phyloP scores from a whole-genome alignment of 1,140 invertebrate genomes.

The Dendrolimus punctatus region DNA sequence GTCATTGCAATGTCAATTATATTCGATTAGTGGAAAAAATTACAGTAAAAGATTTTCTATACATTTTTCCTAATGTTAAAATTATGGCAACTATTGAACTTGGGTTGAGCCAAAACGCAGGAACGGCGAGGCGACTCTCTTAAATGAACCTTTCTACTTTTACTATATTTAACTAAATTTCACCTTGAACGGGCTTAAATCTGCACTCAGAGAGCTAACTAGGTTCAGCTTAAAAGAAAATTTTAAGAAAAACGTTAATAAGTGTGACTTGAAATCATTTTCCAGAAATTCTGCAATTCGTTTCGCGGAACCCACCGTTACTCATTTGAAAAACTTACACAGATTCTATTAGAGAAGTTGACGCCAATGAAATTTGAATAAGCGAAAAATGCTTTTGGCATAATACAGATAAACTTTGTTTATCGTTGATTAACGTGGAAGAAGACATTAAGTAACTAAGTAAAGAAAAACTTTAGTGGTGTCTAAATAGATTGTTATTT shows the following conservation, averaged over 20 bases:
- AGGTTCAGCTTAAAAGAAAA: slow-evolving; percentile 16
- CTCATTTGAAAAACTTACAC: no score
- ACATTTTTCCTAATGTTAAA: slow-evolving; percentile 43
- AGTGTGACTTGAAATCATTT: no score
- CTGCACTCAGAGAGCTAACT: not conserved
- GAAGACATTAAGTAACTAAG: no score
- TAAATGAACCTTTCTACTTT: not conserved
- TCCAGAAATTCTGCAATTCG: no score
- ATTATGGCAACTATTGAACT: slow-evolving; percentile 8
- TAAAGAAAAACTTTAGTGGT: no score
- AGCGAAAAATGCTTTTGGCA: no score
- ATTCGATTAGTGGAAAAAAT: slow-evolving; percentile 61
- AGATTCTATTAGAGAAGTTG: no score
- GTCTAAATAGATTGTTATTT: no score
- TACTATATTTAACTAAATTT: not conserved
- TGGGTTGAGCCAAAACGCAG: slow-evolving; percentile 4
- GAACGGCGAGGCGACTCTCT: not conserved
- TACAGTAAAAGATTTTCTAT: slow-evolving; percentile 57
- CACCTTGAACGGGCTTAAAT: not conserved
- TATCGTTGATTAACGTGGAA: no score
- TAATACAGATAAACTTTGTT: no score
- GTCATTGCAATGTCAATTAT: slow-evolving; percentile 70
- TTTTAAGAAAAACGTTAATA: not conserved
- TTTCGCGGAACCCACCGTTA: no score
- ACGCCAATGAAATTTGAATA: no score